Evolutionary conservation across 2,113 vertebrate genomes (phyloP).

Genomic region (Grallaria varia): DNA sequence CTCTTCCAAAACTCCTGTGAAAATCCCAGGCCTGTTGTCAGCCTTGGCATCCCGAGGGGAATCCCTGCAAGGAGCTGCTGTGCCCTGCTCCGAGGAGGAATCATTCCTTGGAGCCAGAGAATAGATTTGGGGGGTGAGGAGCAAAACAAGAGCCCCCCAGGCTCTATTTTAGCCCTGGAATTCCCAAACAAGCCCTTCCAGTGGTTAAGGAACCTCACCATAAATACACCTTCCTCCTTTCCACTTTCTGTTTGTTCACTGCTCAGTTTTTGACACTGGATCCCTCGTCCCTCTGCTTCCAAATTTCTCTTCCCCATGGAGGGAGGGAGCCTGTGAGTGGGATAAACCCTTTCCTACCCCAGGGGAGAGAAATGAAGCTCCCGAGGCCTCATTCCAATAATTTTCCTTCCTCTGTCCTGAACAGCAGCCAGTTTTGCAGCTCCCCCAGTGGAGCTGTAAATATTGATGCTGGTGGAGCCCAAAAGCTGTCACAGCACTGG

Average conservation of each 20-base stretch:
- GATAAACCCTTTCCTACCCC: not conserved
- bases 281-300: not conserved
- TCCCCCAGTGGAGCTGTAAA: not conserved
- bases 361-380: not conserved
- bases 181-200: not conserved
- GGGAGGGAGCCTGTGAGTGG: not conserved
- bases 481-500: not conserved
- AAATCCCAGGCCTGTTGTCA: not conserved
- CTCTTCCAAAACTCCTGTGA: not conserved
- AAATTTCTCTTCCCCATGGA: not conserved
- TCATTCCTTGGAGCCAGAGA: not conserved
- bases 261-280: not conserved
- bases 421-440: not conserved
- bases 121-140: fast-evolving
- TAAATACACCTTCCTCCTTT: not conserved
- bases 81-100: not conserved
- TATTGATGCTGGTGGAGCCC: not conserved
- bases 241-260: not conserved
- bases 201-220: fast-evolving
- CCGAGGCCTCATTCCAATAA: not conserved
- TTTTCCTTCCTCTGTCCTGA: not conserved
- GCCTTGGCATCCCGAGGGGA: not conserved
- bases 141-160: not conserved
- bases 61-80: not conserved
- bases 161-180: not conserved